Evolutionary conservation across 2,113 vertebrate species (phyloP).

Genomic region (Labrus mixtus): DNA sequence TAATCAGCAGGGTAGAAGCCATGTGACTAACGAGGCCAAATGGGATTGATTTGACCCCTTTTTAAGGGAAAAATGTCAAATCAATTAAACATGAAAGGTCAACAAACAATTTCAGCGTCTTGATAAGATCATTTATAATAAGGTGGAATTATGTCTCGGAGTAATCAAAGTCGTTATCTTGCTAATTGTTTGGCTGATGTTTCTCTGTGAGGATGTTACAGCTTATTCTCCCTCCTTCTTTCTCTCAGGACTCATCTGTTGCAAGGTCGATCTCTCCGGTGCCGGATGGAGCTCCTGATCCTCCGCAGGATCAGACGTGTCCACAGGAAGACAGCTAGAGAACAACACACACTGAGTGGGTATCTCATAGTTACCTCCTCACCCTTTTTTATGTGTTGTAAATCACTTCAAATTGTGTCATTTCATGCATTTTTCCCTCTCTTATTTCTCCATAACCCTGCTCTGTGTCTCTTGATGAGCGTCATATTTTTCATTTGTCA

Average conservation of each 20-base stretch:
- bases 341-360: conserved; percentile 48
- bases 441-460: background rate
- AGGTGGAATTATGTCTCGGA: conserved; percentile 24
- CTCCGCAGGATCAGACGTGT: conserved; percentile 58
- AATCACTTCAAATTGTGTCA: conserved; percentile 1
- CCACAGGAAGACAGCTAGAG: conserved; percentile 78
- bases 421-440: conserved; percentile 18
- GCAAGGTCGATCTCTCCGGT: conserved; percentile 52
- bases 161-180: conserved; percentile 30
- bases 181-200: conserved; percentile 13
- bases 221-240: background rate
- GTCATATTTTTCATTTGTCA: conserved; percentile 40
- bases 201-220: background rate
- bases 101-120: conserved; percentile 45
- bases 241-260: conserved; percentile 51
- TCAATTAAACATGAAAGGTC: conserved; percentile 65
- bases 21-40: conserved; percentile 17
- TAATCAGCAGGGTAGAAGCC: conserved; percentile 39
- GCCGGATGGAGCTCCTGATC: conserved; percentile 43
- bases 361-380: conserved; percentile 17
- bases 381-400: conserved; percentile 18
- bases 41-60: conserved; percentile 36
- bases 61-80: conserved; percentile 56
- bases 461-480: conserved; percentile 20
- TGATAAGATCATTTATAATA: conserved; percentile 65